These are phyloP conservation scores for Branchinecta sandiegonensis DNA, from an alignment of 2,888 invertebrate species.

Conservation along the genomic window DNA sequence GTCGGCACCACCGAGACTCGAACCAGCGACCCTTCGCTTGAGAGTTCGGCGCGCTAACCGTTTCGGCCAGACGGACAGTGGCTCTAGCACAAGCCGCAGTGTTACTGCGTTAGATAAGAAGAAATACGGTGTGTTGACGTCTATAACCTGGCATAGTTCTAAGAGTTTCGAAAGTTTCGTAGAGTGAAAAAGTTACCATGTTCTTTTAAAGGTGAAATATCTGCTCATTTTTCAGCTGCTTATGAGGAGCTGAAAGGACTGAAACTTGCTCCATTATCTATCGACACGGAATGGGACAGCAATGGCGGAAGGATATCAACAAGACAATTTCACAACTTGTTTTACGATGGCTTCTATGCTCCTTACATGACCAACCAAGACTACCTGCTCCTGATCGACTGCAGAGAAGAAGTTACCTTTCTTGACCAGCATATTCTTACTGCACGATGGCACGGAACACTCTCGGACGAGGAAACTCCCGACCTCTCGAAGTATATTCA, in stretches of 20 bases:
- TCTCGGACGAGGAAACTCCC: constrained; percentile 26
- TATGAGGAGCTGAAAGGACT: constrained; percentile 28
- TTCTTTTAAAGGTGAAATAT: too few species aligned
- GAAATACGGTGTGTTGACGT: too few species aligned
- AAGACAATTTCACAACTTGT: constrained; percentile 31
- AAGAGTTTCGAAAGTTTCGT: too few species aligned
- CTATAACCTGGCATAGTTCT: too few species aligned
- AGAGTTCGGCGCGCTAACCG: too few species aligned
- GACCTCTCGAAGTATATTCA: constrained; percentile 28
- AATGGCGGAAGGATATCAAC: constrained; percentile 29
- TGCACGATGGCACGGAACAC: constrained; percentile 27
- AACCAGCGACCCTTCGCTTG: too few species aligned
- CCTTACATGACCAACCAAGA: constrained; percentile 31
- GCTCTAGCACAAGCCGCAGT: too few species aligned
- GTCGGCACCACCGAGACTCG: too few species aligned
- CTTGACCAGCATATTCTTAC: constrained; percentile 28
- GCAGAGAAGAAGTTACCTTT: constrained; percentile 28
- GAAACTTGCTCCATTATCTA: constrained; percentile 27
- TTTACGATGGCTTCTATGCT: constrained; percentile 33
- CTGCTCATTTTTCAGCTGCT: constrained; percentile 25
- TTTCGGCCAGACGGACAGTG: too few species aligned
- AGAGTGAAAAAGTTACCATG: too few species aligned
- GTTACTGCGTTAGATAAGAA: too few species aligned
- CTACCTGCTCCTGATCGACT: constrained; percentile 31
- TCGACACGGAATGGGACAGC: constrained; percentile 28